These are phyloP conservation scores for Morinoia aosen DNA, from an alignment of 2,888 invertebrate genomes.

Conservation along the genomic window DNA sequence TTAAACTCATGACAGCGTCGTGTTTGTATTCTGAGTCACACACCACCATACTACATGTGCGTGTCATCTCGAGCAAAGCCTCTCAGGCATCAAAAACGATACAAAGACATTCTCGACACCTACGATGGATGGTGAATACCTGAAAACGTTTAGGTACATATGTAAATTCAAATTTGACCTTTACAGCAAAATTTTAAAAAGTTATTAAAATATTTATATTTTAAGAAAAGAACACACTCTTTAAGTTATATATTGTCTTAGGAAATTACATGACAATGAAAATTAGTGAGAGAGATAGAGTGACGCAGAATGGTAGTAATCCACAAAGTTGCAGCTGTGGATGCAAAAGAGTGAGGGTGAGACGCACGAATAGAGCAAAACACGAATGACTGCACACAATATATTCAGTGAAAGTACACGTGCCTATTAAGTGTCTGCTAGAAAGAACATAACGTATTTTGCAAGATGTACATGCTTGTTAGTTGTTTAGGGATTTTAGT, in stretches of 20 bases:
- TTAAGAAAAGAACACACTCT: neutral
- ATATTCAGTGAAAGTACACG: conserved; percentile 16
- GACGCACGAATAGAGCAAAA: neutral
- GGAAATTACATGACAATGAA: neutral
- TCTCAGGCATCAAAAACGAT: neutral
- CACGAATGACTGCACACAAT: conserved; percentile 5
- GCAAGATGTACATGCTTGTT: conserved; percentile 33
- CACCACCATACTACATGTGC: neutral
- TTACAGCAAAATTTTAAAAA: neutral
- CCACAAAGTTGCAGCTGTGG: conserved; percentile 14
- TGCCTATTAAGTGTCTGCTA: conserved; percentile 9
- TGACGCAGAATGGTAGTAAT: conserved; percentile 40
- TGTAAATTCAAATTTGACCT: neutral
- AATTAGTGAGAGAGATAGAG: conserved; percentile 29
- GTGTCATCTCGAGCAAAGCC: neutral
- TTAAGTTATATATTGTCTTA: neutral
- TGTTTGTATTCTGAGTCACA: neutral
- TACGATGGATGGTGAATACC: neutral
- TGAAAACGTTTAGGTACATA: neutral
- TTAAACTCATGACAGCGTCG: too few relatives aligned
- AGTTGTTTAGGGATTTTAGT: conserved; percentile 19
- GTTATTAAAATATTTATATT: neutral
- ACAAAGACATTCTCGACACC: neutral
- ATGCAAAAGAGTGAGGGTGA: conserved; percentile 17
- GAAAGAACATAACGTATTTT: neutral